Evolutionary conservation across 2,113 vertebrate genomes (phyloP).

Genomic region (Onychorhynchus coronatus): DNA sequence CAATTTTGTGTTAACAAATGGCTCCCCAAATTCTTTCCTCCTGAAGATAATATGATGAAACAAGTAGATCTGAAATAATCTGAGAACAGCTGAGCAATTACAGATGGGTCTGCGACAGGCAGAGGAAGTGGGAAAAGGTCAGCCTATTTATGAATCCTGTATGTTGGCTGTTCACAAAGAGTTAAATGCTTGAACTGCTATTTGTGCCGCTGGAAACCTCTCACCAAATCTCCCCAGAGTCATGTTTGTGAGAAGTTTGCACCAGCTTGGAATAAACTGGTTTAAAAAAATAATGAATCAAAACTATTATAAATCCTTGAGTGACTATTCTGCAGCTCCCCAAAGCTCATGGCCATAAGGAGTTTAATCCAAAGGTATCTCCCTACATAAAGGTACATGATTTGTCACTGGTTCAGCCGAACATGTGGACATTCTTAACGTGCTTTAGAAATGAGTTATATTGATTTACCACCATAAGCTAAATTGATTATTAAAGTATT

Average conservation of each 20-base stretch:
- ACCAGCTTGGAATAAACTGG: background rate
- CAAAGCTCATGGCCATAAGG: background rate
- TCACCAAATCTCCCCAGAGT: background rate
- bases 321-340: background rate
- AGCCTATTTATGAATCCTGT: background rate
- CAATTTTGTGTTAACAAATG: constrained; percentile 58
- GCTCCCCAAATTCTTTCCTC: constrained; percentile 46
- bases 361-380: background rate
- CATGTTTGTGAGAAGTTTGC: background rate
- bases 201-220: background rate
- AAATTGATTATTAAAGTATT: background rate
- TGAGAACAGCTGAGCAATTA: constrained; percentile 40
- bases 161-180: background rate
- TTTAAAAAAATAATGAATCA: background rate
- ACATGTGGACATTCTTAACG: background rate
- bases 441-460: background rate
- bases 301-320: background rate
- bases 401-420: background rate
- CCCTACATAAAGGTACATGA: background rate
- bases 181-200: background rate
- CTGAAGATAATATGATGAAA: constrained; percentile 42
- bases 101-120: background rate
- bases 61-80: constrained; percentile 14
- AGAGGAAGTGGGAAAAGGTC: background rate
- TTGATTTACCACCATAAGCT: background rate